Evolutionary conservation across 1,140 invertebrate species (phyloP).

Genomic region (Drosophila arizonae): DNA sequence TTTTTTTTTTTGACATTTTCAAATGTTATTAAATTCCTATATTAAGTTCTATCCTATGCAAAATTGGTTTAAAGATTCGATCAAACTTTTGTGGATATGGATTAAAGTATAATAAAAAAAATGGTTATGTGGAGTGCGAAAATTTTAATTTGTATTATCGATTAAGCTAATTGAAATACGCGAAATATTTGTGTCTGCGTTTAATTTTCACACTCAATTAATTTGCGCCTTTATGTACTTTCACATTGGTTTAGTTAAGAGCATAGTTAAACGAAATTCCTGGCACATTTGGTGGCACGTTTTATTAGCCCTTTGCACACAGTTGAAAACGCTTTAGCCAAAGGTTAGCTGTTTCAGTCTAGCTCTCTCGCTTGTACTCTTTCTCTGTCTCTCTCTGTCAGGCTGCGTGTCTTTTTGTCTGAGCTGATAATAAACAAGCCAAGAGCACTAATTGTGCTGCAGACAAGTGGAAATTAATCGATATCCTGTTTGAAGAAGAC

Average conservation of each 20-base stretch:
- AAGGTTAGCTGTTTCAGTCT: constrained; percentile 1
- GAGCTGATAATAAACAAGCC: constrained; percentile 66
- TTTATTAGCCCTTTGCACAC: constrained; percentile 52
- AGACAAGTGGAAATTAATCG: constrained; percentile 78
- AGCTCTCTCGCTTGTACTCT: background rate
- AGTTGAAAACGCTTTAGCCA: constrained; percentile 52
- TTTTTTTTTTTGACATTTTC: too few relatives aligned
- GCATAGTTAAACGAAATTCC: constrained; percentile 21
- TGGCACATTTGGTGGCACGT: constrained; percentile 12
- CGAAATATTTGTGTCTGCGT: background rate
- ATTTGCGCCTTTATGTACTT: constrained; percentile 19
- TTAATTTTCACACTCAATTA: constrained; percentile 1
- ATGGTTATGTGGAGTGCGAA: too few relatives aligned
- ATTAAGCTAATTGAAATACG: background rate
- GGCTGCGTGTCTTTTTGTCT: constrained; percentile 9
- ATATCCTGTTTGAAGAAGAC: constrained; percentile 63
- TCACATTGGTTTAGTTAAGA: background rate
- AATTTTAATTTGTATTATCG: background rate
- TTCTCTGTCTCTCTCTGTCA: background rate
- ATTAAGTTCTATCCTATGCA: too few relatives aligned
- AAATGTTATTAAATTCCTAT: too few relatives aligned
- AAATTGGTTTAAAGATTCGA: too few relatives aligned
- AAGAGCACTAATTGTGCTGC: constrained; percentile 71
- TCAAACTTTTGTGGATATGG: background rate
- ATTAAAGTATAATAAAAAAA: too few relatives aligned